phyloP scores from a whole-genome alignment of 1,140 invertebrate genomes.

The Galleria mellonella region DNA sequence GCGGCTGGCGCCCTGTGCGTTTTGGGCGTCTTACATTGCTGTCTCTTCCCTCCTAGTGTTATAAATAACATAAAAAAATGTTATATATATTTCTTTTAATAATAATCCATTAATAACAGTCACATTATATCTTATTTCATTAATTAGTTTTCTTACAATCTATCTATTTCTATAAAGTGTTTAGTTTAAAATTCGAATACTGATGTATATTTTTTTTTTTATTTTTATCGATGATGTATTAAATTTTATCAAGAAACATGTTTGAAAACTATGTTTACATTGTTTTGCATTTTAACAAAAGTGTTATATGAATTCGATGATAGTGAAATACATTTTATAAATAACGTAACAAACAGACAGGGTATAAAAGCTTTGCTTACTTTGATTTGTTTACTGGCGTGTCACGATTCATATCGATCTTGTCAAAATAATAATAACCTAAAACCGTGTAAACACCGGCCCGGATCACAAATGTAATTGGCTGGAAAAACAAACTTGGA shows the following conservation, averaged over 20 bases:
- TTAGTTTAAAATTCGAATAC: background rate
- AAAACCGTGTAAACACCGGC: background rate
- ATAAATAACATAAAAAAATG: no score
- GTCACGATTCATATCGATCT: slow-evolving; percentile 10
- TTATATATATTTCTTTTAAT: no score
- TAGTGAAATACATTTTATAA: slow-evolving; percentile 6
- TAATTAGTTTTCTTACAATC: no score
- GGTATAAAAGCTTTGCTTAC: slow-evolving; percentile 27
- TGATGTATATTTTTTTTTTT: no score
- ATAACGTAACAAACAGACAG: slow-evolving; percentile 20
- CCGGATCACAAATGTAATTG: slow-evolving; percentile 6
- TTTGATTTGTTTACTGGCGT: slow-evolving; percentile 28
- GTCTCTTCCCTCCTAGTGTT: no score
- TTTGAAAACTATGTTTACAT: background rate
- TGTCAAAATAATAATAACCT: slow-evolving; percentile 6
- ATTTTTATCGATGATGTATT: no score
- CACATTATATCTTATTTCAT: no score
- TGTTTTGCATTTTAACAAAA: background rate
- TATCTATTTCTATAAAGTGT: no score
- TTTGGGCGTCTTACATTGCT: background rate
- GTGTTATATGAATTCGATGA: background rate
- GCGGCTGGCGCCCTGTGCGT: slow-evolving; percentile 3
- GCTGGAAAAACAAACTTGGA: slow-evolving; percentile 3
- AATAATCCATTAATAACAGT: no score
- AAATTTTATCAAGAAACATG: background rate